Evolutionary conservation across 1,140 invertebrate species (phyloP).

Genomic region (Chymomyza costata): DNA sequence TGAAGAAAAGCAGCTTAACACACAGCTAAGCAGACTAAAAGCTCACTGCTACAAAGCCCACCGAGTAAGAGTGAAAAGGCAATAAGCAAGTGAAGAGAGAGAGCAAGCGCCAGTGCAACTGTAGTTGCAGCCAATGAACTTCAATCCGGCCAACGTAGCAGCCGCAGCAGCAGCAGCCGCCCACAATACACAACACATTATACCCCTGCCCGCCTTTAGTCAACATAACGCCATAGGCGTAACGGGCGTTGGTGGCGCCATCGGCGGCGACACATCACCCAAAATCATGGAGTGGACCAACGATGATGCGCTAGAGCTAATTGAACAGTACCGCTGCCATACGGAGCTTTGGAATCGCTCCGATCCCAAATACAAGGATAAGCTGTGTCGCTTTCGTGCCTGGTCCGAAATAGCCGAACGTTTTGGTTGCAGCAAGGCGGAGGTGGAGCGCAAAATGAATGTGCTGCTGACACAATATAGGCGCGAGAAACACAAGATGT

Average conservation of each 20-base stretch:
- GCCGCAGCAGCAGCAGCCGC: conserved; percentile 54
- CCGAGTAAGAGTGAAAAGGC: neutral
- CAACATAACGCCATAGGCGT: conserved; percentile 10
- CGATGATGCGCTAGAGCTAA: conserved; percentile 75
- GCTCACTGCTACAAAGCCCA: conserved; percentile 19
- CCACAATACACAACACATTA: conserved; percentile 35
- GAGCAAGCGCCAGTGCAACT: neutral
- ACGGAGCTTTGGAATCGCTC: conserved; percentile 77
- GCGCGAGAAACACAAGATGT: conserved; percentile 76
- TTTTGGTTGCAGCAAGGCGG: conserved; percentile 76
- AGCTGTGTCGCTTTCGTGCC: conserved; percentile 74
- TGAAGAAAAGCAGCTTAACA: conserved; percentile 5
- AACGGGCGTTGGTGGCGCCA: conserved; percentile 21
- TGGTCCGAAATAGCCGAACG: conserved; percentile 76
- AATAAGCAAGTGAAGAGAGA: neutral
- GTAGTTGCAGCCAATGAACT: conserved; percentile 52
- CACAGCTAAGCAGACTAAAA: conserved; percentile 13
- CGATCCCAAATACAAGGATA: conserved; percentile 76
- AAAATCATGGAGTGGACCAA: conserved; percentile 76
- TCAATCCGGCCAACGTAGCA: conserved; percentile 54
- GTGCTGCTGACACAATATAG: conserved; percentile 76
- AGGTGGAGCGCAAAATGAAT: conserved; percentile 77
- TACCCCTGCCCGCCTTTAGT: conserved; percentile 40
- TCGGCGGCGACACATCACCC: conserved; percentile 32
- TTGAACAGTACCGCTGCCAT: conserved; percentile 76